Conservation (phyloP, 2,113 vertebrate species). For the Rostratula benghalensis region DNA sequence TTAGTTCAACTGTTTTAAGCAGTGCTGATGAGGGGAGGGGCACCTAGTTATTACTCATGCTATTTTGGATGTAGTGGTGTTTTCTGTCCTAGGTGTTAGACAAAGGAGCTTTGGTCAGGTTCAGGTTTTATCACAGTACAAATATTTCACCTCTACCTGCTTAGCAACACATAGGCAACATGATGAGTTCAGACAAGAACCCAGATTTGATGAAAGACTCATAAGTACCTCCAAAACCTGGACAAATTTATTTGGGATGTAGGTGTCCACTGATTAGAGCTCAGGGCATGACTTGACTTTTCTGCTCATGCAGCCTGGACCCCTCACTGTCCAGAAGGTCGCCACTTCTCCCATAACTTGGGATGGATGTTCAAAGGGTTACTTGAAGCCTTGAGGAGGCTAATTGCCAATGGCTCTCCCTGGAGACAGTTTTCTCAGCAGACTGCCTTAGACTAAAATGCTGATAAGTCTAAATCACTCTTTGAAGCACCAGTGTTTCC, state of each 20-base stretch:
- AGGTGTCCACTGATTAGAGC: not conserved
- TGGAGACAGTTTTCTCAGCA: not conserved
- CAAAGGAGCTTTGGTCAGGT: not conserved
- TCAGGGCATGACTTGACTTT: not conserved
- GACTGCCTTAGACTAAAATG: not conserved
- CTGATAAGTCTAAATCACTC: not conserved
- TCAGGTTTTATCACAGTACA: not conserved
- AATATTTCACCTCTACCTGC: not conserved
- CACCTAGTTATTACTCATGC: not conserved
- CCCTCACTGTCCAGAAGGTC: not conserved
- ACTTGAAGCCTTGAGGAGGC: not conserved
- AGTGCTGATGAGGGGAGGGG: not conserved
- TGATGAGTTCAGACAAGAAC: not conserved
- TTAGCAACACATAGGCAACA: rapidly evolving
- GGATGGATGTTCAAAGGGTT: not conserved
- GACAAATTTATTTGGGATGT: not conserved
- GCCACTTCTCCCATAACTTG: not conserved
- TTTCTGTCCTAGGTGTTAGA: not conserved
- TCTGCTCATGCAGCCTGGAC: not conserved
- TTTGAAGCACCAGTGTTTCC: not conserved
- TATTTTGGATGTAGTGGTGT: not conserved
- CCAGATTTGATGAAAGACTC: not conserved
- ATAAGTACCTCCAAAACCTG: not conserved
- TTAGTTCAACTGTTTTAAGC: not conserved
- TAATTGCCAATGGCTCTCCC: not conserved